Percentiles rank a stretch among this genome's conserved stretches.
Conservation (phyloP, 2,888 invertebrate species). For the Nomada fucata region DNA sequence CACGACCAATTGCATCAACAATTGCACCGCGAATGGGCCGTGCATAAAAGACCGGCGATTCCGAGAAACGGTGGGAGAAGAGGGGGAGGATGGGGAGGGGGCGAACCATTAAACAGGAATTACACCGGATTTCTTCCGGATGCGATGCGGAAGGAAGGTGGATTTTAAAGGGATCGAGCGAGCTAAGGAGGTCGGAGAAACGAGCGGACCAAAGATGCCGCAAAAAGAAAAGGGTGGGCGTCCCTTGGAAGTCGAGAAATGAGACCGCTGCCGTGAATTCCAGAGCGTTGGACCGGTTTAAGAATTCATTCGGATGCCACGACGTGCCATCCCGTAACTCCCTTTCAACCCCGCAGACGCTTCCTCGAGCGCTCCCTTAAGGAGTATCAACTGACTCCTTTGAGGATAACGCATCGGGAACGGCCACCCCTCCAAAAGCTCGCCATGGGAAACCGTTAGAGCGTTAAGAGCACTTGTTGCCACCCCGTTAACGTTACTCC, state of each 20-base stretch:
- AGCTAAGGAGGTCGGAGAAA: constrained; percentile 44
- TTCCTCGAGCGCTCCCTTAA: constrained; percentile 21
- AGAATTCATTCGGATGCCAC: constrained; percentile 67
- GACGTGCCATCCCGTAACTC: constrained; percentile 34
- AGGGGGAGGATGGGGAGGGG: not conserved
- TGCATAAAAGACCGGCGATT: not conserved
- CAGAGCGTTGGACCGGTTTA: constrained; percentile 54
- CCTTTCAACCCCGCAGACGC: constrained; percentile 18
- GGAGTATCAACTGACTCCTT: constrained; percentile 38
- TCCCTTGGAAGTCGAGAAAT: constrained; percentile 15
- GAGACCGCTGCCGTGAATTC: constrained; percentile 52
- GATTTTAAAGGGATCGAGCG: constrained; percentile 48
- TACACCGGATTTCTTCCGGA: constrained; percentile 37
- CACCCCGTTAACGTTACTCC: constrained; percentile 75
- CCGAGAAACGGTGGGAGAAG: not conserved
- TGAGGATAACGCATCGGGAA: constrained; percentile 60
- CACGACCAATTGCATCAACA: not conserved
- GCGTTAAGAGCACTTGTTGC: constrained; percentile 80
- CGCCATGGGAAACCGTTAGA: constrained; percentile 63
- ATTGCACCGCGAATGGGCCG: not conserved
- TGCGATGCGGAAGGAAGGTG: constrained; percentile 48
- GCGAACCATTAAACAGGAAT: constrained; percentile 52
- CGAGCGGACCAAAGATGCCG: constrained; percentile 21
- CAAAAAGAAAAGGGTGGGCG: constrained; percentile 2
- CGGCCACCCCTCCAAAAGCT: constrained; percentile 43